Percentiles rank a stretch among this genome's conserved stretches.
These are phyloP conservation scores for Cardinalis cardinalis DNA, from an alignment of 2,113 vertebrate genomes.

Conservation along the genomic window DNA sequence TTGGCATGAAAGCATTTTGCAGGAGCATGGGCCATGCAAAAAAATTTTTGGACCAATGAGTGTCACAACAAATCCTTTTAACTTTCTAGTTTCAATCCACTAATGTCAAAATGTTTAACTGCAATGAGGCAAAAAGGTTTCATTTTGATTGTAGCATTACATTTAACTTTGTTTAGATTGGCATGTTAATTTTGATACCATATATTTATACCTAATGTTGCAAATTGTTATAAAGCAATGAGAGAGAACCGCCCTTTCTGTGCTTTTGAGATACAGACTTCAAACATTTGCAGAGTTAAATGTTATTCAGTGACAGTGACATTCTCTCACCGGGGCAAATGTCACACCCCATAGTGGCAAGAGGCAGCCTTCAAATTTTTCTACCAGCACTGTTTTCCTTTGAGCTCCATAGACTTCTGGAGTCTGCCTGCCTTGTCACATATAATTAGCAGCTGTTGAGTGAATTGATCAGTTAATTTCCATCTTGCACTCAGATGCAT, in stretches of 20 bases:
- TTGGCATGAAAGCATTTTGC: not conserved
- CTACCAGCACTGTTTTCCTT: not conserved
- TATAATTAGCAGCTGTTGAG: conserved; percentile 65
- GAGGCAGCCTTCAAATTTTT: not conserved
- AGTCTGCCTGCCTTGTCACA: conserved; percentile 52
- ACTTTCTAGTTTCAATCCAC: conserved; percentile 25
- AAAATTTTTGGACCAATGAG: not conserved
- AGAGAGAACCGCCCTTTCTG: not conserved
- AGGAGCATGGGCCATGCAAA: not conserved
- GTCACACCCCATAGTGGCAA: not conserved
- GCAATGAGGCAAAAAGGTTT: conserved; percentile 30
- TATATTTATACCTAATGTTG: conserved; percentile 39
- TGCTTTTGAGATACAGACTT: not conserved
- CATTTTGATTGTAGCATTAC: conserved; percentile 7
- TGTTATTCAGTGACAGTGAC: not conserved
- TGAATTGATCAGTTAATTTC: conserved; percentile 72
- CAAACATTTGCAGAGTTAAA: not conserved
- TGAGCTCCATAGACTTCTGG: not conserved
- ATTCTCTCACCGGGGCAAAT: not conserved
- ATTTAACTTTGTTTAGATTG: conserved; percentile 55
- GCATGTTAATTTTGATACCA: conserved; percentile 37
- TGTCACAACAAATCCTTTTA: conserved; percentile 42
- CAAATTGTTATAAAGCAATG: conserved; percentile 7
- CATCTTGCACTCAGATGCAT: conserved; percentile 35
- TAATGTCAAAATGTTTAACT: conserved; percentile 52